phyloP scores from a whole-genome alignment of 2,888 invertebrate genomes.

The Saturnia japonica region DNA sequence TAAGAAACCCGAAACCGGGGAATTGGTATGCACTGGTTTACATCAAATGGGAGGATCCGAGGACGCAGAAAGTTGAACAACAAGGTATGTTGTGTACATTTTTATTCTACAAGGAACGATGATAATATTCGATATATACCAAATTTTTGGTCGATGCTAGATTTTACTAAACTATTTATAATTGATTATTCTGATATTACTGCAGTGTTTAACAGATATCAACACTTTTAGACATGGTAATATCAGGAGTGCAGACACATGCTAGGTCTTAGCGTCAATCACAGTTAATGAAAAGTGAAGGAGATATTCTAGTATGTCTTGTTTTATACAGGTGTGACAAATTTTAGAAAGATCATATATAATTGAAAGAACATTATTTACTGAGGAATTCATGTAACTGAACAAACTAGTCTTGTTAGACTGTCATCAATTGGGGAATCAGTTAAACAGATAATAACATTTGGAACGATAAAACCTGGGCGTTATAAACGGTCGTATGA shows the following conservation, averaged over 20 bases:
- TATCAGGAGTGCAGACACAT: not conserved
- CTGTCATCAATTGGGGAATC: not conserved
- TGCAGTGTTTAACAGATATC: not conserved
- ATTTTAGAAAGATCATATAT: not conserved
- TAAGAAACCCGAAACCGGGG: constrained; percentile 86
- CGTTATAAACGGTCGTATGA: constrained; percentile 10
- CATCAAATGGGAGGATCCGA: constrained; percentile 89
- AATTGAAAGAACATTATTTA: not conserved
- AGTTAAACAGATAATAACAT: not conserved
- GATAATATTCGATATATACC: not conserved
- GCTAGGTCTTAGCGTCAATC: not conserved
- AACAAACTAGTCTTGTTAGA: not conserved
- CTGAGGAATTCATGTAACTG: not conserved
- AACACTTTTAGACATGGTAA: not conserved
- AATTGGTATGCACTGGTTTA: constrained; percentile 92
- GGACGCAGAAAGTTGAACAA: constrained; percentile 86
- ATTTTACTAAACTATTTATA: not conserved
- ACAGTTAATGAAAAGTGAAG: not conserved
- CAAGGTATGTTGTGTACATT: constrained; percentile 81
- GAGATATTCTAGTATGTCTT: not conserved
- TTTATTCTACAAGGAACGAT: not conserved
- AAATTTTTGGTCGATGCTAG: not conserved
- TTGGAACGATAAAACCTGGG: constrained; percentile 8
- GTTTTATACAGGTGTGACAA: not conserved
- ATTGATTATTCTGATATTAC: not conserved